Evolutionary conservation across 1,140 invertebrate genomes (phyloP).

Genomic region (Apolygus lucorum): DNA sequence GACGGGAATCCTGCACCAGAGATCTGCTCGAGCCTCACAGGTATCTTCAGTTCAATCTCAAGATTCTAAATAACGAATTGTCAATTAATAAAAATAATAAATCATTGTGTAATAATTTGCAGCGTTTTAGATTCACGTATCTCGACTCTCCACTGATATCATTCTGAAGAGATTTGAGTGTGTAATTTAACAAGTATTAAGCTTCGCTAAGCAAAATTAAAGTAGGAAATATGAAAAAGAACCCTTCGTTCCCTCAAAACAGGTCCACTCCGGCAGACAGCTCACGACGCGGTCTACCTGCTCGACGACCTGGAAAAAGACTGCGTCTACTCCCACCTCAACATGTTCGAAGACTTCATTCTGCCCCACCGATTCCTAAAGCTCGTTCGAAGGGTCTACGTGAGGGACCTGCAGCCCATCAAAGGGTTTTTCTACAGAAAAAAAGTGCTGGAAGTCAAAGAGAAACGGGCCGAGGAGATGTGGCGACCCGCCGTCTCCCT

Average conservation of each 20-base stretch:
- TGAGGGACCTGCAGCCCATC: slow-evolving; percentile 16
- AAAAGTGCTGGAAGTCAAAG: not conserved
- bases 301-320: slow-evolving; percentile 11
- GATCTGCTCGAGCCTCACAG: slow-evolving; percentile 11
- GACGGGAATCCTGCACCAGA: slow-evolving; percentile 1
- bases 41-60: not conserved
- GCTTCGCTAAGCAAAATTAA: too few species aligned
- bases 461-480: slow-evolving; percentile 1
- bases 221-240: too few species aligned
- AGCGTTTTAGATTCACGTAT: too few species aligned
- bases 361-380: slow-evolving; percentile 1
- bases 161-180: too few species aligned
- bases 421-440: slow-evolving; percentile 4
- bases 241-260: too few species aligned
- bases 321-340: slow-evolving; percentile 15
- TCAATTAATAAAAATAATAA: too few species aligned
- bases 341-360: slow-evolving; percentile 11
- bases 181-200: too few species aligned
- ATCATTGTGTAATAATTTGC: too few species aligned
- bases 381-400: slow-evolving; percentile 5
- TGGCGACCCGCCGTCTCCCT: slow-evolving; percentile 5
- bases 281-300: slow-evolving; percentile 8
- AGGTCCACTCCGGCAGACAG: slow-evolving; percentile 6
- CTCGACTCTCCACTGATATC: too few species aligned
- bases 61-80: too few species aligned